Base-by-base conservation (phyloP, 2,113 vertebrate genomes). In the Heterotis niloticus region DNA sequence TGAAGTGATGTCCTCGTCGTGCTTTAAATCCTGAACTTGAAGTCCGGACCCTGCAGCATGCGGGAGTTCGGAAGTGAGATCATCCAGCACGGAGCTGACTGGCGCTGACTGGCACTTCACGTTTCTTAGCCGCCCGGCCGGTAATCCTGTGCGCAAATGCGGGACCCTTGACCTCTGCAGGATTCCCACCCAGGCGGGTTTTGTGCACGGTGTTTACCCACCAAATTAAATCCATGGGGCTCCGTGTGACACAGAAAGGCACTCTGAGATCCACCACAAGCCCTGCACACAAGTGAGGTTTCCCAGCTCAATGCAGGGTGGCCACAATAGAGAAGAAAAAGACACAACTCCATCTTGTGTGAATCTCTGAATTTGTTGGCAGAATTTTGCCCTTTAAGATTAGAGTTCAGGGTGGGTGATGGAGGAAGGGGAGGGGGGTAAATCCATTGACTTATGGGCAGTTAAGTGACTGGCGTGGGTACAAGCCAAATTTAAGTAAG, bases 381-480 rank as follows among this genome's bases (percentile, higher is more conserved):
- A 69, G 80, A 87, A 86, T 85, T 87, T 84, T 88, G 86, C 86
- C 86, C 84, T 80, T 82, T 85, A 81, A 90, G 88, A 90, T 91
- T 90, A 90, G 78, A 82, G 84, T 79, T 78, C 79, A 51, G 14
- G 23, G 52, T 86, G 70, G 34, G 34, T 44, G 34, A 44, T 44
- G 34, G 34, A 44, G 34, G 34, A 81, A 80, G 86, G 70, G 79
- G 86, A 86, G 71, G 80, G 86, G 88, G 85, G 88, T 85, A 91
- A 92, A 92, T 92, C 90, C 88, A 85, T 88, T 91, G 88, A 90
- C 90, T 90, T 91, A 87, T 81, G 78, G 87, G 86, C 86, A 89
- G 87, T 90, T 89, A 90, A 88, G 86, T 86, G 59, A 54, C 86
- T 91, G 90, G 90, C 89, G 24, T 29, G 72, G 52, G 74, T 88